Conservation (phyloP, 2,797 vertebrate genomes). For the Clarias pachynema region DNA sequence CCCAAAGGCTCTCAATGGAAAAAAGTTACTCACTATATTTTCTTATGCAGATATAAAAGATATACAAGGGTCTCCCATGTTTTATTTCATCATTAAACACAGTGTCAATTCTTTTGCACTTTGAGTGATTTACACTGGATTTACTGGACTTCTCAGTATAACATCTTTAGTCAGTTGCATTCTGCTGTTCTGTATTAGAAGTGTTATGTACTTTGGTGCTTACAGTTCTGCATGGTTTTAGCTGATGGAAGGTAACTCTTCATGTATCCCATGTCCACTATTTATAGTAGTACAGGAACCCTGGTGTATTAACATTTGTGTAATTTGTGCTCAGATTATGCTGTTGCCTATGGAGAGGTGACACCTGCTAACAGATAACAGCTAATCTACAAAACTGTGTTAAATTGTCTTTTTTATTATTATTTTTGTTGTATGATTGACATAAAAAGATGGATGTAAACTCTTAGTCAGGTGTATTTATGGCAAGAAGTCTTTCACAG, state of each 20-base stretch:
- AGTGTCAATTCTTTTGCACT: slow-evolving; percentile 14
- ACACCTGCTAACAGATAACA: background rate
- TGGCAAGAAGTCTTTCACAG: background rate
- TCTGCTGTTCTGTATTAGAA: slow-evolving; percentile 18
- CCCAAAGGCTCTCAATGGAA: slow-evolving; percentile 8
- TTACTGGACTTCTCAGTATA: background rate
- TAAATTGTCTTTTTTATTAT: background rate
- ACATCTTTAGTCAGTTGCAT: background rate
- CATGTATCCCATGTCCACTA: slow-evolving; percentile 31
- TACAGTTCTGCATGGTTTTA: slow-evolving; percentile 37
- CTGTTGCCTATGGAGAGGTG: slow-evolving; percentile 13
- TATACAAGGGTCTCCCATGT: slow-evolving; percentile 40
- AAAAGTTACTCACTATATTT: slow-evolving; percentile 56
- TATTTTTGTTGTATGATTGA: slow-evolving; percentile 29
- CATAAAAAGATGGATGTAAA: slow-evolving; percentile 4
- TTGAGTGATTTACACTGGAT: slow-evolving; percentile 38
- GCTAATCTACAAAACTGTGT: background rate
- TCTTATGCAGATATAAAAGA: slow-evolving; percentile 69
- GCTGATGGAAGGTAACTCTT: background rate
- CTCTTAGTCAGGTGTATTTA: background rate
- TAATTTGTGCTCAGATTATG: slow-evolving; percentile 41
- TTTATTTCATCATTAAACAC: background rate
- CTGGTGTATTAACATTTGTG: slow-evolving; percentile 22
- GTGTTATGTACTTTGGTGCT: slow-evolving; percentile 39
- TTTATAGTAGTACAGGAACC: slow-evolving; percentile 18